Conservation (phyloP, 2,888 invertebrate species). For the Drosophila parthenogenetica region DNA sequence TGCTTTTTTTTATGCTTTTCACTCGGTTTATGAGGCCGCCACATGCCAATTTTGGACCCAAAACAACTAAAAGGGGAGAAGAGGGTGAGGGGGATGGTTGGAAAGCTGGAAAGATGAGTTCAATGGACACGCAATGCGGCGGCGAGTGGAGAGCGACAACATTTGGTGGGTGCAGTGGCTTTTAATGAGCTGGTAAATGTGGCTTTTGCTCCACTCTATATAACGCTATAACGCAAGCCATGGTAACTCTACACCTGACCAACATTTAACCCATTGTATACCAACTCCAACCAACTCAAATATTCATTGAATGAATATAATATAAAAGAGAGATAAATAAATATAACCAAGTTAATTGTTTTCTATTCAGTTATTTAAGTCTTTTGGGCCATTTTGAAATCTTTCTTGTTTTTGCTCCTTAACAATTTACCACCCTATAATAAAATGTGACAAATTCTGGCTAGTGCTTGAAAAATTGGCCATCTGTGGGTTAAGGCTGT, state of each 20-base stretch:
- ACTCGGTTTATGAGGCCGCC: constrained; percentile 58
- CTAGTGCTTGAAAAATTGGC: not conserved
- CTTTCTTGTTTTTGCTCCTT: no score
- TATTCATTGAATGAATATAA: no score
- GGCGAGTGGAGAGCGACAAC: not conserved
- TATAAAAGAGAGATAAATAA: no score
- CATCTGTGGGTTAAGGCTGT: constrained; percentile 61
- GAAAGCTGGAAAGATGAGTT: constrained; percentile 19
- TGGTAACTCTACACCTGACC: constrained; percentile 81
- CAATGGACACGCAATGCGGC: constrained; percentile 64
- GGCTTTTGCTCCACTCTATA: constrained; percentile 32
- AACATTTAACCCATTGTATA: constrained; percentile 46
- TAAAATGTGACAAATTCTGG: not conserved
- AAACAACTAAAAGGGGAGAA: not conserved
- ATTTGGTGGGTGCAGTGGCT: constrained; percentile 68
- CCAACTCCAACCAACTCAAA: no score
- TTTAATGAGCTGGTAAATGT: constrained; percentile 77
- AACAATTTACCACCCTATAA: not conserved
- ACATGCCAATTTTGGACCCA: constrained; percentile 62
- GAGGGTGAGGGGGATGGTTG: not conserved
- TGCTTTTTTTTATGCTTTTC: constrained; percentile 11
- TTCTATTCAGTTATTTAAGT: no score
- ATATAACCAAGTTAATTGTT: no score
- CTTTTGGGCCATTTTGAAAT: no score
- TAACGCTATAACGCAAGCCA: constrained; percentile 43